Conservation (phyloP, 2,888 invertebrate species). For the Machimus atricapillus region DNA sequence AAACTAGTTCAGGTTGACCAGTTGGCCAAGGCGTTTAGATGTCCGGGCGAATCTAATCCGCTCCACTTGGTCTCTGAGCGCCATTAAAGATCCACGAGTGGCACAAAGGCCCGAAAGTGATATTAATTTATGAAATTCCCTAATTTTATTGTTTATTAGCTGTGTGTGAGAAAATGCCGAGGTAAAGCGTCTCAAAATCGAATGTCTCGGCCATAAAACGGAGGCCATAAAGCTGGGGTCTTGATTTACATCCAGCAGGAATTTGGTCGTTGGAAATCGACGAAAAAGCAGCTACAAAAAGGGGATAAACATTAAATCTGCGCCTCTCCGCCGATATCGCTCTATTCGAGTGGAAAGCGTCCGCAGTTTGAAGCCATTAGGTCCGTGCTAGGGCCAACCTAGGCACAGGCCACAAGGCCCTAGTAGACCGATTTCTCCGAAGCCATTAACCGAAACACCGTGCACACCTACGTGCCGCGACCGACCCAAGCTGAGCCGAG, state of each 20-base stretch:
- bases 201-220: not conserved
- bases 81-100: not conserved
- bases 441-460: constrained; percentile 6
- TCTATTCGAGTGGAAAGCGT: not conserved
- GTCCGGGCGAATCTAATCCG: not conserved
- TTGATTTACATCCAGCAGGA: constrained; percentile 12
- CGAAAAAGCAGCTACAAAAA: not conserved
- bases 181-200: not conserved
- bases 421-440: not conserved
- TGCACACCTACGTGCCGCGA: not conserved
- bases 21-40: not conserved
- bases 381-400: not conserved
- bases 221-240: not conserved
- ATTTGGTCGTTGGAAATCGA: not conserved
- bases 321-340: not conserved
- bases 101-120: constrained; percentile 2
- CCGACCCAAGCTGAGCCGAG: not conserved
- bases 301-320: constrained; percentile 3
- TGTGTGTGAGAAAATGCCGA: not conserved
- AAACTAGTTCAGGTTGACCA: not conserved
- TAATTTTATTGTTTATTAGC: constrained; percentile 17
- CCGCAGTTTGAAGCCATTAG: not conserved
- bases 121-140: constrained; percentile 4
- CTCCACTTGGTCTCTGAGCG: not conserved
- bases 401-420: not conserved